A percentile compares a stretch with the other conserved stretches of the same genome.
These are phyloP conservation scores for Eudyptes chrysolophus DNA, from an alignment of 2,113 vertebrate genomes.

Conservation along the genomic window DNA sequence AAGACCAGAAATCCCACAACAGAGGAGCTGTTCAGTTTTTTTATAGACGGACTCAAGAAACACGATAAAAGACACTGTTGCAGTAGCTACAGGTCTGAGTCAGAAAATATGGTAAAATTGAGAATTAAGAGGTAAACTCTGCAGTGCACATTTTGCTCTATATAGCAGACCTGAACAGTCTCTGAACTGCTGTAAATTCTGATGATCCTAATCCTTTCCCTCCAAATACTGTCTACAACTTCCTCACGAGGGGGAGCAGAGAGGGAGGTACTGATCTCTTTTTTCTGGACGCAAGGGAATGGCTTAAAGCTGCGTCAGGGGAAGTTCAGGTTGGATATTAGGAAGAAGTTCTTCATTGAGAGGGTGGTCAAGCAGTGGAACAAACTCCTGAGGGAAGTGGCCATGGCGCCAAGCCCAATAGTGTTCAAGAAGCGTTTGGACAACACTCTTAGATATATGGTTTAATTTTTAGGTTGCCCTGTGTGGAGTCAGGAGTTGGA, in stretches of 20 bases:
- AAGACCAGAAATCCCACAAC: neutral
- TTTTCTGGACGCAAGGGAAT: neutral
- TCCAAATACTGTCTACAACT: neutral
- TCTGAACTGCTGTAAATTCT: neutral
- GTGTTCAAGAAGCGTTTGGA: neutral
- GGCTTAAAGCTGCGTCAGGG: neutral
- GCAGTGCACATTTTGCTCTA: neutral
- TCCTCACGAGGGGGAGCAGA: fast-evolving
- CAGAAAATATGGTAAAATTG: neutral
- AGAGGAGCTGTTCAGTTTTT: neutral
- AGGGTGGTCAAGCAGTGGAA: neutral
- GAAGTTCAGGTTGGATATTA: neutral
- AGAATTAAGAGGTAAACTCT: neutral
- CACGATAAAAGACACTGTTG: neutral
- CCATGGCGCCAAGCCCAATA: neutral
- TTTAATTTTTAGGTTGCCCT: neutral
- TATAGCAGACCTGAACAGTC: neutral
- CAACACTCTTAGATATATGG: neutral
- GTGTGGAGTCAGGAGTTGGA: neutral
- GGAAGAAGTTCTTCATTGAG: neutral
- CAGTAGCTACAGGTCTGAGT: neutral
- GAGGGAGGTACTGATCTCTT: neutral
- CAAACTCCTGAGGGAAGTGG: neutral
- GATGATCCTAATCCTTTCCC: neutral
- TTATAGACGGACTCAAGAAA: neutral